Conservation (phyloP, 2,113 vertebrate genomes). For the Myodes glareolus region DNA sequence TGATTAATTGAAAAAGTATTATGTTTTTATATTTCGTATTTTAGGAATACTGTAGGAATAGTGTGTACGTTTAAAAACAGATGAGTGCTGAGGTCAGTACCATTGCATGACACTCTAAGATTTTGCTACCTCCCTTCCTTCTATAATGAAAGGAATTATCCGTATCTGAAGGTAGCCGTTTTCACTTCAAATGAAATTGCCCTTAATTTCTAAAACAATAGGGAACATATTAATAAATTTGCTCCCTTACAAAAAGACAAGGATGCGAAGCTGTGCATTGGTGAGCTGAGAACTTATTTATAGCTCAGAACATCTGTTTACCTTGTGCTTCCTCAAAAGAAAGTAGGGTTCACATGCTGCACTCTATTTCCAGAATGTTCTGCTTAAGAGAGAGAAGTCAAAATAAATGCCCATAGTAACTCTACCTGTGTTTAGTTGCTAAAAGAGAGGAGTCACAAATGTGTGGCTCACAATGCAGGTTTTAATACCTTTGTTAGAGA, state of each 20-base stretch:
- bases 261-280: not conserved
- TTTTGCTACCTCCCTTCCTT: not conserved
- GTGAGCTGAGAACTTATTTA: not conserved
- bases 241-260: not conserved
- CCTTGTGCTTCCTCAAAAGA: constrained; percentile 34
- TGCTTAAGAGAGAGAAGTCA: constrained; percentile 52
- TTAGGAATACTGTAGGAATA: not conserved
- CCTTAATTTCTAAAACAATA: constrained; percentile 20
- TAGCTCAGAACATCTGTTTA: constrained; percentile 26
- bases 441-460: constrained; percentile 44
- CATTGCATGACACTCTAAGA: not conserved
- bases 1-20: not conserved
- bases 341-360: not conserved
- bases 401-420: constrained; percentile 41
- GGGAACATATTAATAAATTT: not conserved
- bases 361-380: constrained; percentile 11
- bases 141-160: not conserved
- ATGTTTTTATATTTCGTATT: not conserved
- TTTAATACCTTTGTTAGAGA: constrained; percentile 58
- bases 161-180: not conserved
- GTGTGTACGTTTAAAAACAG: not conserved
- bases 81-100: not conserved
- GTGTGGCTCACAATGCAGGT: constrained; percentile 23
- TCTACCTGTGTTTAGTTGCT: not conserved
- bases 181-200: constrained; percentile 20